Percentiles rank a stretch among this genome's conserved stretches.
phyloP scores from a whole-genome alignment of 1,140 invertebrate genomes.

The Lordiphosa mommai region DNA sequence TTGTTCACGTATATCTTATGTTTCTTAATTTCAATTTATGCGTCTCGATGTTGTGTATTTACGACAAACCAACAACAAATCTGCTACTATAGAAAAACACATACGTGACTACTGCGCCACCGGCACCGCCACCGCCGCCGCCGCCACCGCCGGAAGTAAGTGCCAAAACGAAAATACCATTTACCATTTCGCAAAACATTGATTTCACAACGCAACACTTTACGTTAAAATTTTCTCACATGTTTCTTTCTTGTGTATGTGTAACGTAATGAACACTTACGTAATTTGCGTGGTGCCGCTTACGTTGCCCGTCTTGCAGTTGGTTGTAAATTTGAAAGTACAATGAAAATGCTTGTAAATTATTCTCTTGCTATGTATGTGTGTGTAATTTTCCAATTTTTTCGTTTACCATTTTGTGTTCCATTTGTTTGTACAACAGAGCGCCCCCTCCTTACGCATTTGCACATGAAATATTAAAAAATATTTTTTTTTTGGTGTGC shows the following conservation, averaged over 20 bases:
- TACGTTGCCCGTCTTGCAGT: constrained; percentile 68
- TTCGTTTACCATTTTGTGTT: constrained; percentile 17
- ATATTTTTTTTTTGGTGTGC: constrained; percentile 34
- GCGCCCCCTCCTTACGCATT: constrained; percentile 38
- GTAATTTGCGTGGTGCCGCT: constrained; percentile 57
- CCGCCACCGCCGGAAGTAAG: constrained; percentile 75
- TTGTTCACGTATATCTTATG: constrained; percentile 29
- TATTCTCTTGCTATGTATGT: constrained; percentile 68
- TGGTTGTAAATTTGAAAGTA: constrained; percentile 75
- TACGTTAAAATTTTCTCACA: constrained; percentile 39
- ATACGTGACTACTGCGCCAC: constrained; percentile 64
- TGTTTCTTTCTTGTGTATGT: constrained; percentile 48
- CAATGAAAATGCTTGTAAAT: constrained; percentile 79
- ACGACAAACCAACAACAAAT: constrained; percentile 22
- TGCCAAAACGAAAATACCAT: constrained; percentile 42
- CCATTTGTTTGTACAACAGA: constrained; percentile 6
- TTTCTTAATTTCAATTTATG: constrained; percentile 39
- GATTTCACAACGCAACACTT: constrained; percentile 29
- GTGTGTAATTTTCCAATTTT: constrained; percentile 16
- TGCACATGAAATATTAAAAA: constrained; percentile 76
- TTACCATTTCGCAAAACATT: constrained; percentile 28
- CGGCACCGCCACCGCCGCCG: constrained; percentile 61
- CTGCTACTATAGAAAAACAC: constrained; percentile 72
- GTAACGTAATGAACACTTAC: constrained; percentile 65
- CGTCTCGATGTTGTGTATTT: constrained; percentile 32